Percentiles rank a stretch among this genome's conserved stretches.
These are phyloP conservation scores for Irena cyanogastra DNA, from an alignment of 2,113 vertebrate genomes.

Conservation along the genomic window DNA sequence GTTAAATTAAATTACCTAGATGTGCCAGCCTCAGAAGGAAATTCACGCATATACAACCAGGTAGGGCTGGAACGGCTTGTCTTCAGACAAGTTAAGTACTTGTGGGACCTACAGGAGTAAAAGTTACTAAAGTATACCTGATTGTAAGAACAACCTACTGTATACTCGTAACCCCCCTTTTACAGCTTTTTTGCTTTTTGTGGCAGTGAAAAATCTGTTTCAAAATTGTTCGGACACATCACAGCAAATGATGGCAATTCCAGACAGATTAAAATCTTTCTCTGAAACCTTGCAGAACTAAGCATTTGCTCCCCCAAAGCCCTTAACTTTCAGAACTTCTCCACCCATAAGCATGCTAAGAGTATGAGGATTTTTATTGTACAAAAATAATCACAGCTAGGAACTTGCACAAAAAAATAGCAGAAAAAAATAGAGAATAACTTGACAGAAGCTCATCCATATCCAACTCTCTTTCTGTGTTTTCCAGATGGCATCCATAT, in stretches of 20 bases:
- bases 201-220: background rate
- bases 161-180: background rate
- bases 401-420: background rate
- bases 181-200: background rate
- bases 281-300: background rate
- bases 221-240: background rate
- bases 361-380: background rate
- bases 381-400: conserved; percentile 7
- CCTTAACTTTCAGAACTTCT: background rate
- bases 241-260: background rate
- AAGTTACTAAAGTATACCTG: background rate
- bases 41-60: background rate
- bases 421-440: background rate
- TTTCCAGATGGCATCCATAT: conserved; percentile 54
- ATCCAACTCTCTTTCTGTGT: conserved; percentile 1
- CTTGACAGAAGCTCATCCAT: conserved; percentile 33
- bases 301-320: background rate
- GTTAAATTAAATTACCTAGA: background rate
- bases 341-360: background rate
- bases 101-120: background rate
- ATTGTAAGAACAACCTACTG: background rate
- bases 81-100: background rate
- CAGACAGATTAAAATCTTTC: background rate
- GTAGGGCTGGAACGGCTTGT: background rate
- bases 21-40: background rate